These are phyloP conservation scores for Ibidorhyncha struthersii DNA, from an alignment of 2,113 vertebrate genomes.

Conservation along the genomic window DNA sequence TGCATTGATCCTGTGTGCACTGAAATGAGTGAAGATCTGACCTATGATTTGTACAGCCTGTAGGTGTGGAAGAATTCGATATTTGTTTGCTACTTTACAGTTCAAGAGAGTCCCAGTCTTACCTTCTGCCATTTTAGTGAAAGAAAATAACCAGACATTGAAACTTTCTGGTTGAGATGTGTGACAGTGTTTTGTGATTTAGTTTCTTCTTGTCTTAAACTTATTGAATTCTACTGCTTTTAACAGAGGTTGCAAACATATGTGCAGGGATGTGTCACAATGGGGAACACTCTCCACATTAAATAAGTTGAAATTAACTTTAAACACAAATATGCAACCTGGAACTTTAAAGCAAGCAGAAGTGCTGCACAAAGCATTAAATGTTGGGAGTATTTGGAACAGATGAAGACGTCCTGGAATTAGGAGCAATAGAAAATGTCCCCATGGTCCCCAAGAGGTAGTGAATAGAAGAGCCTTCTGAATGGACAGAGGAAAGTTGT, in stretches of 20 bases:
- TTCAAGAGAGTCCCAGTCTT: background rate
- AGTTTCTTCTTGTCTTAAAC: background rate
- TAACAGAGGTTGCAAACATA: background rate
- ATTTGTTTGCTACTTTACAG: background rate
- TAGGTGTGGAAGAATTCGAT: background rate
- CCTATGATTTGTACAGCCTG: background rate
- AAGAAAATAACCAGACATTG: background rate
- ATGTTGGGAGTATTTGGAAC: background rate
- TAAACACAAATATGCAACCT: background rate
- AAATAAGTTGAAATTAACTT: background rate
- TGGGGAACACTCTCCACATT: background rate
- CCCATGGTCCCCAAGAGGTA: background rate
- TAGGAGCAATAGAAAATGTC: background rate
- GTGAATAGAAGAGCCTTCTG: background rate
- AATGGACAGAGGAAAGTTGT: background rate
- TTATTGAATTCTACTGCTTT: background rate
- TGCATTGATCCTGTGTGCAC: background rate
- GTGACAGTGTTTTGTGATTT: background rate
- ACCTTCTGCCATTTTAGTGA: background rate
- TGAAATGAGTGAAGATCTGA: background rate
- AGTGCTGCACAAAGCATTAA: background rate
- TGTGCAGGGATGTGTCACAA: background rate
- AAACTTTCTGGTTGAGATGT: background rate
- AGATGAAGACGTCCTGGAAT: rapidly evolving
- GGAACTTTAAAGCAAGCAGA: background rate